Conservation (phyloP, 2,888 invertebrate genomes). For the Argyresthia albistria region DNA sequence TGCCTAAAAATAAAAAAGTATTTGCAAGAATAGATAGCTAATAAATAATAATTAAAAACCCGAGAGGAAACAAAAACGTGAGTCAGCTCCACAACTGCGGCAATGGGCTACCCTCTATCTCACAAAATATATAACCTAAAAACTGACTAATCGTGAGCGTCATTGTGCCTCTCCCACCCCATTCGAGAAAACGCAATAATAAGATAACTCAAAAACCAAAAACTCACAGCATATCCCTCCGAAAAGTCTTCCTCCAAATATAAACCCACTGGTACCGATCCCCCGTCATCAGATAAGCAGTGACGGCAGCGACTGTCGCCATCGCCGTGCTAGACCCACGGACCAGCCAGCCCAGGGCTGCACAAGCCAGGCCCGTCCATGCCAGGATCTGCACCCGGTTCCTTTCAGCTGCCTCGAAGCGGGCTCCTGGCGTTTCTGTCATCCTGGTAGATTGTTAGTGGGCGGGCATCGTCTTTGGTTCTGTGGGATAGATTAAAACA, state of each 20-base stretch:
- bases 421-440: constrained; percentile 49
- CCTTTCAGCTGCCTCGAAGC: constrained; percentile 56
- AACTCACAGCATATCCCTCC: constrained; percentile 54
- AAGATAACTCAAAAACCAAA: no score
- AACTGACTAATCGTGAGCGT: not conserved
- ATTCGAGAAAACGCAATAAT: no score
- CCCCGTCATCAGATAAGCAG: constrained; percentile 49
- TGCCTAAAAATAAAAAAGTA: no score
- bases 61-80: no score
- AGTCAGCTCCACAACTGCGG: no score
- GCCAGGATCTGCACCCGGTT: constrained; percentile 33
- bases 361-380: constrained; percentile 27
- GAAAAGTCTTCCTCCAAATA: constrained; percentile 53
- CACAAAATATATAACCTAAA: not conserved
- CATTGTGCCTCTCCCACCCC: no score
- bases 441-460: constrained; percentile 38
- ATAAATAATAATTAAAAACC: no score
- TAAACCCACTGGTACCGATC: constrained; percentile 63
- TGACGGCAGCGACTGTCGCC: constrained; percentile 29
- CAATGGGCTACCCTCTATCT: no score
- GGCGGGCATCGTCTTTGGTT: no score
- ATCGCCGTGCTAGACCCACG: constrained; percentile 26
- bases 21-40: no score
- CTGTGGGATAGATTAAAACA: no score
- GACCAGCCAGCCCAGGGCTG: constrained; percentile 31